A percentile compares a stretch with the other conserved stretches of the same genome.
These are phyloP conservation scores for Melanerpes aurifrons DNA, from an alignment of 2,113 vertebrate genomes.

Conservation along the genomic window DNA sequence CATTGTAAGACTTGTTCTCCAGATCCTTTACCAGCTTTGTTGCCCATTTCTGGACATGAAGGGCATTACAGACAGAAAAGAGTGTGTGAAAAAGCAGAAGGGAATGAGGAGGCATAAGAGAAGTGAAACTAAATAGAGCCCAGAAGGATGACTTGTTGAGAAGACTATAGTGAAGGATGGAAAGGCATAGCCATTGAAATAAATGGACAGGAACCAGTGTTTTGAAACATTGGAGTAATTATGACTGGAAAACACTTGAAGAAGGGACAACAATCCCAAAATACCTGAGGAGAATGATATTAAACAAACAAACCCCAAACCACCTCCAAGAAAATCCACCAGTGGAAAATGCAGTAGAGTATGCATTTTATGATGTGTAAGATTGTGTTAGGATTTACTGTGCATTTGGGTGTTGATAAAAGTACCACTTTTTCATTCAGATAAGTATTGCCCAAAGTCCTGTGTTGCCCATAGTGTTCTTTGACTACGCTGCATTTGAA, in stretches of 20 bases:
- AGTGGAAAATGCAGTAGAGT: neutral
- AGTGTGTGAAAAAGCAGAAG: neutral
- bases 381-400: neutral
- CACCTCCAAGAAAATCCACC: neutral
- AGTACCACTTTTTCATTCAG: neutral
- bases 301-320: neutral
- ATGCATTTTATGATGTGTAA: neutral
- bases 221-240: slow-evolving; percentile 28
- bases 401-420: neutral
- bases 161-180: neutral
- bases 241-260: slow-evolving; percentile 24
- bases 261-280: slow-evolving; percentile 15
- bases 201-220: slow-evolving; percentile 1
- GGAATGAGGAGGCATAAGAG: neutral
- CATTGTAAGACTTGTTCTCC: no score
- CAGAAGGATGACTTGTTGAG: neutral
- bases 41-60: no score
- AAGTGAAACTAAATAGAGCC: neutral
- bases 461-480: neutral
- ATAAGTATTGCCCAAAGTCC: neutral
- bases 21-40: no score
- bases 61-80: neutral
- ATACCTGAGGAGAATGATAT: neutral
- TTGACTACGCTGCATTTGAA: neutral
- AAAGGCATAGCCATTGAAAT: neutral